Conservation (phyloP, 2,113 vertebrate genomes). For the Osmerus mordax region DNA sequence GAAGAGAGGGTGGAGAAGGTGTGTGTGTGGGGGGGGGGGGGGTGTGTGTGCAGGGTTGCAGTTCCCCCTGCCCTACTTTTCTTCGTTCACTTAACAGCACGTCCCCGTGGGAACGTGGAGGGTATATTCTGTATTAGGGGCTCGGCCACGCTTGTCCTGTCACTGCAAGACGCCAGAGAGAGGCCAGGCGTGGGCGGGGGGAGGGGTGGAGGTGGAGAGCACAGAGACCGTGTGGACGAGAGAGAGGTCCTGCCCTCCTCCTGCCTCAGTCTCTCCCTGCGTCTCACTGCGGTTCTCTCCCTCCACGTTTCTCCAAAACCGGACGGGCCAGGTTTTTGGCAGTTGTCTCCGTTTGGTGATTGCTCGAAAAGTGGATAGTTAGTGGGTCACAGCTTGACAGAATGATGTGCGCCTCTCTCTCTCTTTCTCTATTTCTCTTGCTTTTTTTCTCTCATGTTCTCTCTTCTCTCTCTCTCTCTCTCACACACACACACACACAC, state of each 20-base stretch:
- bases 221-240: background rate
- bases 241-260: slow-evolving; percentile 20
- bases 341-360: slow-evolving; percentile 47
- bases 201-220: slow-evolving; percentile 29
- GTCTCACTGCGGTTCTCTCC: slow-evolving; percentile 1
- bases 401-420: slow-evolving; percentile 33
- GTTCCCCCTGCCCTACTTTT: slow-evolving; percentile 68
- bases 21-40: slow-evolving; percentile 24
- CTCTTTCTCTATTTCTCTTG: slow-evolving; percentile 10
- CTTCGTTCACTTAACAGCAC: slow-evolving; percentile 42
- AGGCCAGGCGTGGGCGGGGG: slow-evolving; percentile 31
- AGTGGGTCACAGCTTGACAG: slow-evolving; percentile 34
- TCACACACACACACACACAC: background rate
- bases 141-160: slow-evolving; percentile 66
- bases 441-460: slow-evolving; percentile 11
- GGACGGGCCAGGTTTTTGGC: slow-evolving; percentile 19
- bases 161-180: slow-evolving; percentile 45
- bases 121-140: slow-evolving; percentile 39
- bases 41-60: slow-evolving; percentile 34
- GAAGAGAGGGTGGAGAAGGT: background rate
- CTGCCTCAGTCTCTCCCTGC: slow-evolving; percentile 23
- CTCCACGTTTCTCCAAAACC: slow-evolving; percentile 14
- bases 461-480: no score
- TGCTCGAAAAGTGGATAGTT: slow-evolving; percentile 26
- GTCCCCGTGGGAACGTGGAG: slow-evolving; percentile 55